These are phyloP conservation scores for Ahaetulla prasina DNA, from an alignment of 2,113 vertebrate genomes.

Conservation along the genomic window DNA sequence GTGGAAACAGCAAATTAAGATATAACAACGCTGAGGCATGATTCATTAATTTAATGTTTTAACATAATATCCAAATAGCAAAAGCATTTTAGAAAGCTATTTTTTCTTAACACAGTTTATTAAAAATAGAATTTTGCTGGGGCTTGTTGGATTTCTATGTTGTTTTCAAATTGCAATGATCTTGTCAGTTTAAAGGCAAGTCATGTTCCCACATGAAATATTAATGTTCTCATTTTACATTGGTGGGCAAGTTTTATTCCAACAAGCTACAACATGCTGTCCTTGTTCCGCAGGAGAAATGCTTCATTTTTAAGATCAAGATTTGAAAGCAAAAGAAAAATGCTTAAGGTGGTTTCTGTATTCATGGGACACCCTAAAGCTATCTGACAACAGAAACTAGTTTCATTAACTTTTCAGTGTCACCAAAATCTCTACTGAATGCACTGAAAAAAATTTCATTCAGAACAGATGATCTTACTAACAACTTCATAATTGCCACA, in stretches of 20 bases:
- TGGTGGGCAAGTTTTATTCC: constrained; percentile 64
- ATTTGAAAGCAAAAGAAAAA: constrained; percentile 18
- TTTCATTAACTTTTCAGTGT: background rate
- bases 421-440: background rate
- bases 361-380: background rate
- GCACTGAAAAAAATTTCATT: background rate
- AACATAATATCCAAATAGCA: background rate
- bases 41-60: background rate
- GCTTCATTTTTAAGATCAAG: constrained; percentile 39
- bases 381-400: constrained; percentile 2
- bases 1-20: background rate
- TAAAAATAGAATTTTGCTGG: constrained; percentile 52
- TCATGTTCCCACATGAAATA: constrained; percentile 69
- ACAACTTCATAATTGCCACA: background rate
- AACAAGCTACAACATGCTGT: constrained; percentile 63
- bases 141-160: constrained; percentile 43
- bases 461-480: background rate
- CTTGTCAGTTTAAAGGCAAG: constrained; percentile 61
- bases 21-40: background rate
- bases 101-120: constrained; percentile 38
- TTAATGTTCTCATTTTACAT: constrained; percentile 63
- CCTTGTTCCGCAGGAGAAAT: constrained; percentile 46
- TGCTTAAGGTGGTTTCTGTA: background rate
- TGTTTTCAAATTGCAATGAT: constrained; percentile 61
- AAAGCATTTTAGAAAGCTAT: constrained; percentile 49